Base-by-base conservation (phyloP, 2,113 vertebrate genomes). In the Aphyosemion australe region DNA sequence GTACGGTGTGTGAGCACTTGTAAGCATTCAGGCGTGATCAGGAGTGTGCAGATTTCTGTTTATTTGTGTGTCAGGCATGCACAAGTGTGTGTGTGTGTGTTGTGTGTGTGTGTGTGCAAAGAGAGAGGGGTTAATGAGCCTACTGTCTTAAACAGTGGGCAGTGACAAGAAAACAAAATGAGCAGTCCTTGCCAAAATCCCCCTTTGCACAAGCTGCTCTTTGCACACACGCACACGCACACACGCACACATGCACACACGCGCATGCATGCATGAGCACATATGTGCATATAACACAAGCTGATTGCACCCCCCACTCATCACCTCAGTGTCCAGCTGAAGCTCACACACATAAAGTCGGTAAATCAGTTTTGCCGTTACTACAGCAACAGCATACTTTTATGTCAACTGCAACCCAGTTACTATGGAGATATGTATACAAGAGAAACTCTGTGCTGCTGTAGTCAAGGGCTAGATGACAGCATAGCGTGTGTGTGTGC, bases 301-400 rank as follows among this genome's bases (percentile, higher is more conserved):
- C 67, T 19, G 51, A 76, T 73, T 62, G 78, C 59, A 64, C 76
- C 64, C 61, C 61, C 57, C 55, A 65, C 74, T 84, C 70, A 68
- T 61, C 73, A 84, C 73, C 83, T 85, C 67, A 32, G 55, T 72
- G 63, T 61, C 65, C 72, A 66, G 62, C 43, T 76, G 66, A 83
- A 69, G 49, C 75, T 43, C 53, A 26, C 59, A 48, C 62, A 65
- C 32, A 58, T 8, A 65, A 70, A 79, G 82, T 76, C 88, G 60
- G 81, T 80, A 87, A 95, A 95, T 94, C 94, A 94, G 93, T 95
- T 95, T 95, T 93, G 93, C 93, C 8, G 94, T 97, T 95, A 93
- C 96, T 93, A 94, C 76, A 94, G 95, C 93, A 96, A 96, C 96
- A 93, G 92, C 94, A 95, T 95, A 94, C 94, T 96, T 96, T 96